Base-by-base conservation (phyloP, 2,113 vertebrate species). In the Fulica atra region DNA sequence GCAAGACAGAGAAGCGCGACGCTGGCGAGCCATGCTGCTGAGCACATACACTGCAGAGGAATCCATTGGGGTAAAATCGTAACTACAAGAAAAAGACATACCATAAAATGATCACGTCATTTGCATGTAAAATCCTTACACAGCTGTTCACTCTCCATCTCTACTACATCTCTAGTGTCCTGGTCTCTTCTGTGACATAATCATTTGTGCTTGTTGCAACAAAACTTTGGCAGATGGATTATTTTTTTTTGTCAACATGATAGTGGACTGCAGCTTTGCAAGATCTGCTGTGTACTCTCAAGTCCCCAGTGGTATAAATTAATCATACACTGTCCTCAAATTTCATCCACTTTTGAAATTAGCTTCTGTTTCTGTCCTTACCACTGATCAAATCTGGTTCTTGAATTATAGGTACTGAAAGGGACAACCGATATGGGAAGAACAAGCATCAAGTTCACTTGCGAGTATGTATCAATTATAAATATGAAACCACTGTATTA, bases 1-100 rank as follows among this genome's bases (percentile, higher is more conserved):
- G 31, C 98, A 98, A 69, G 99, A 99, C 42, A 99, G 97, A 81
- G 99, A 99, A 17, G 99, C 99, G 38, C 99, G 98, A 33, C 99
- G 99, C 95, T 99, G 99, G 54, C 99, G 99, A 89, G 99, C 99
- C 99, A 99, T 99, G 97, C 99, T 99, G 96, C 99, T 99, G 46
- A 99, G 97, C 91, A 99, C 99, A 40, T 99, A 99, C n/a, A 99
- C 99, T 16, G 99, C 99, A 29, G 99, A 99, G 60, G 99, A 99
- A 94, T 99, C 99, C 97, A 99, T 97, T 18, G 99, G 99, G 40
- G 99, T 99, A 95, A 99, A 99, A 95, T 99, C 99, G 13, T 99
- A 99, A 97, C 99, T 99, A 56, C 53, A 68, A 94, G 56, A 13
- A 68, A 68, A 50, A 74, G 78, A 71, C 87, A n/a, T 1, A 53